Conservation (phyloP, 2,797 vertebrate genomes). For the Lithobates pipiens region DNA sequence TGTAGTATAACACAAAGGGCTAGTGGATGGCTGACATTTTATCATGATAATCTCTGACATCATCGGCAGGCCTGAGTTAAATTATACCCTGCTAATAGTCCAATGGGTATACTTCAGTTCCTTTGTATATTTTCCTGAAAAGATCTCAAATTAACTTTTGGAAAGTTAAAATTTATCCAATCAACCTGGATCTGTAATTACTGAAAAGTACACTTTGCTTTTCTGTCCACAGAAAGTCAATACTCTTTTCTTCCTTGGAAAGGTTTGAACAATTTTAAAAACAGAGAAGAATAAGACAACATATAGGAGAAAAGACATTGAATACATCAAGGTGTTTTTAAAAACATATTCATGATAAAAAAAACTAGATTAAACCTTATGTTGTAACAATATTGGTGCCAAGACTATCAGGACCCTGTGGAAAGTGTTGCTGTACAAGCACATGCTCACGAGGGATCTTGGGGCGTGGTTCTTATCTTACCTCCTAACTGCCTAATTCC, state of each 20-base stretch:
- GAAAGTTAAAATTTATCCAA: slow-evolving; percentile 64
- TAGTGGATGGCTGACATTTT: slow-evolving; percentile 27
- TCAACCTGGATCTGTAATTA: slow-evolving; percentile 58
- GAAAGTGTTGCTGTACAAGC: too few relatives aligned
- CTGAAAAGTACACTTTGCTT: slow-evolving; percentile 18
- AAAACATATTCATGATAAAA: too few relatives aligned
- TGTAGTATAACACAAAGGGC: neutral
- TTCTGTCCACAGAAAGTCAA: slow-evolving; percentile 27
- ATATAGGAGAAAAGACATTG: neutral
- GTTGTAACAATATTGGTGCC: too few relatives aligned
- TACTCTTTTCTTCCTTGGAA: slow-evolving; percentile 18
- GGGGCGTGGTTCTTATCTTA: too few relatives aligned
- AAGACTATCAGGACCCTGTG: too few relatives aligned
- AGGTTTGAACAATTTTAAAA: slow-evolving; percentile 23
- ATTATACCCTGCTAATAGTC: slow-evolving; percentile 62
- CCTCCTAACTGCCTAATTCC: too few relatives aligned
- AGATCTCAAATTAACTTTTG: slow-evolving; percentile 59
- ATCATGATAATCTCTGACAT: slow-evolving; percentile 65
- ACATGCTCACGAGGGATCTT: too few relatives aligned
- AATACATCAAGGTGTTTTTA: too few relatives aligned
- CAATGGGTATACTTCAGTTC: slow-evolving; percentile 61
- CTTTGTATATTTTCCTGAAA: slow-evolving; percentile 65
- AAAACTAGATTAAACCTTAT: too few relatives aligned
- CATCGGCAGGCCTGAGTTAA: slow-evolving; percentile 39
- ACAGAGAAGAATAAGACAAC: neutral